phyloP scores from a whole-genome alignment of 1,140 invertebrate genomes.

The Drosophila ananassae region DNA sequence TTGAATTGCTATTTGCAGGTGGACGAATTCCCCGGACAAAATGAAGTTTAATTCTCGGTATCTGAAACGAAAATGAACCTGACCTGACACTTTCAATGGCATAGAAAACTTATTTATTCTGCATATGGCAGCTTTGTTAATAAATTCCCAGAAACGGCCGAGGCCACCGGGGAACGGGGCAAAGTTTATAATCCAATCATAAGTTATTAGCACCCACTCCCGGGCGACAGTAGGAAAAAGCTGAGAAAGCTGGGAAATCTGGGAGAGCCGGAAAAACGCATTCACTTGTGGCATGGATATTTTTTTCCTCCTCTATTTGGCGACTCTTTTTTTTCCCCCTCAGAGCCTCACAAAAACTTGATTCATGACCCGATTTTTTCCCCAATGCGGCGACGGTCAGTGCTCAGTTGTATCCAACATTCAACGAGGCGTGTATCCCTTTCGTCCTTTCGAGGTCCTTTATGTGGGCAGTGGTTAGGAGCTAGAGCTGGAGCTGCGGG shows the following conservation, averaged over 20 bases:
- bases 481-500: conserved; percentile 22
- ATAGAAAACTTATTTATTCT: conserved; percentile 21
- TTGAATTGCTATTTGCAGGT: neutral
- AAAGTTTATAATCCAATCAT: conserved; percentile 73
- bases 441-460: conserved; percentile 36
- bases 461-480: conserved; percentile 5
- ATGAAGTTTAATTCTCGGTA: neutral
- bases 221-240: neutral
- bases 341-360: conserved; percentile 41
- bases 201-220: conserved; percentile 61
- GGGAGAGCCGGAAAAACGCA: conserved; percentile 22
- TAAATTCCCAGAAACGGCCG: conserved; percentile 45
- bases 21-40: neutral
- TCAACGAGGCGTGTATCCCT: conserved; percentile 57
- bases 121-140: conserved; percentile 34
- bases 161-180: conserved; percentile 14
- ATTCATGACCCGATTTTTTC: conserved; percentile 66
- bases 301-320: conserved; percentile 9
- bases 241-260: conserved; percentile 11
- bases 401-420: conserved; percentile 36
- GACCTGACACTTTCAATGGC: neutral
- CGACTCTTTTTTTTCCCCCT: conserved; percentile 9
- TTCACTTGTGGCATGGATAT: conserved; percentile 25
- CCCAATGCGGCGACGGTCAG: conserved; percentile 23
- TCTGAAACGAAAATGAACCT: neutral